These are phyloP conservation scores for Danio jaintianensis DNA, from an alignment of 2,797 vertebrate genomes.

Conservation along the genomic window DNA sequence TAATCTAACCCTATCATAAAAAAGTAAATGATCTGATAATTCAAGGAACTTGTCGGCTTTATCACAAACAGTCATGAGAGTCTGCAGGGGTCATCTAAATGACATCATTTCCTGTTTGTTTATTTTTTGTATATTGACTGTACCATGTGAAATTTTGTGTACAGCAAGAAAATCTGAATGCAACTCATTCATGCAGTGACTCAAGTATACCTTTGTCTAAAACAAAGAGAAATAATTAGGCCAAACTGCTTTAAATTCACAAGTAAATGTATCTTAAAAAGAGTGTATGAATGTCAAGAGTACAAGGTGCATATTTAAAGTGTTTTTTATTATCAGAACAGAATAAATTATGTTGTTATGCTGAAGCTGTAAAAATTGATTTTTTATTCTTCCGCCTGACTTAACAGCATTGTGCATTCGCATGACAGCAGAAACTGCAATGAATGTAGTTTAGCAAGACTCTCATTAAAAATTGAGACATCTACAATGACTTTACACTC, in stretches of 20 bases:
- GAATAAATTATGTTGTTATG: no score
- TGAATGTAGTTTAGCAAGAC: not conserved
- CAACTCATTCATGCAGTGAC: not conserved
- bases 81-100: not conserved
- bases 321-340: no score
- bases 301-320: no score
- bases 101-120: not conserved
- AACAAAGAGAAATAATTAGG: not conserved
- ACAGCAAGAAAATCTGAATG: no score
- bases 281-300: no score
- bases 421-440: conserved; percentile 26
- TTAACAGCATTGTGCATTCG: conserved; percentile 8
- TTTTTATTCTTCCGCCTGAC: conserved; percentile 9
- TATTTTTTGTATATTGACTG: not conserved
- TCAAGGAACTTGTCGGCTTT: not conserved
- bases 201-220: not conserved
- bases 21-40: not conserved
- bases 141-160: not conserved
- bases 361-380: no score
- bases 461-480: not conserved
- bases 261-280: no score
- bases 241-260: no score
- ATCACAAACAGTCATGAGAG: no score
- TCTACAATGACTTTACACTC: not conserved
- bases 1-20: not conserved